phyloP scores from a whole-genome alignment of 2,113 vertebrate species.

The Ptilorrhoa leucosticta region DNA sequence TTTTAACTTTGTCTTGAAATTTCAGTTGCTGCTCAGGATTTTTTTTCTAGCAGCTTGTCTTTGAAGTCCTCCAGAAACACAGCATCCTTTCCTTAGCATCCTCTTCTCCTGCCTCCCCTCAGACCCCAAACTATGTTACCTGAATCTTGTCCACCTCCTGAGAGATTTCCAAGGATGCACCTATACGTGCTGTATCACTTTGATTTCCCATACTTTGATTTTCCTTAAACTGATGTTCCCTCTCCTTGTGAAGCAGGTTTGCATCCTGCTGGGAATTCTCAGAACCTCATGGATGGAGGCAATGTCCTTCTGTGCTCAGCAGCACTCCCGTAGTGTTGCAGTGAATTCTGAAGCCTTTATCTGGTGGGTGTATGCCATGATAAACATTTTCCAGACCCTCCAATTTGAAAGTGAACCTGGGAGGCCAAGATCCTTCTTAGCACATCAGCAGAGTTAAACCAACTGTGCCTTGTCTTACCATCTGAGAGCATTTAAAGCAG shows the following conservation, averaged over 20 bases:
- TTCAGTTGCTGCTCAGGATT: not conserved
- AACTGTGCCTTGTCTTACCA: not conserved
- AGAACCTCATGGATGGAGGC: not conserved
- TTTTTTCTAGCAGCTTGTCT: not conserved
- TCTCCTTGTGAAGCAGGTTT: not conserved
- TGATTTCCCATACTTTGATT: not conserved
- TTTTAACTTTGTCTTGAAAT: not conserved
- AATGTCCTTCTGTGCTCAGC: not conserved
- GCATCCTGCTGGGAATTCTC: not conserved
- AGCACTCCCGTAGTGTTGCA: not conserved
- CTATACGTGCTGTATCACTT: rapidly evolving
- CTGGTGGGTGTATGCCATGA: not conserved
- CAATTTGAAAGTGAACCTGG: not conserved
- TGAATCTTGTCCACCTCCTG: rapidly evolving
- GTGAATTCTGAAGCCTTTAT: not conserved
- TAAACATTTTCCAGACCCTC: not conserved
- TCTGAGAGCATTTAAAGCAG: not conserved
- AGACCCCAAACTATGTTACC: not conserved
- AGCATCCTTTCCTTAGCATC: not conserved
- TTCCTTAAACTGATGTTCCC: not conserved
- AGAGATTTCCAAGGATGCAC: not conserved
- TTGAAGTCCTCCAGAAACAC: not conserved
- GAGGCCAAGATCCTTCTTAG: not conserved
- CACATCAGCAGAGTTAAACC: not conserved
- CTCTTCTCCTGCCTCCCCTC: not conserved